phyloP scores from a whole-genome alignment of 2,113 vertebrate species.

The Nothobranchius kuhntae region DNA sequence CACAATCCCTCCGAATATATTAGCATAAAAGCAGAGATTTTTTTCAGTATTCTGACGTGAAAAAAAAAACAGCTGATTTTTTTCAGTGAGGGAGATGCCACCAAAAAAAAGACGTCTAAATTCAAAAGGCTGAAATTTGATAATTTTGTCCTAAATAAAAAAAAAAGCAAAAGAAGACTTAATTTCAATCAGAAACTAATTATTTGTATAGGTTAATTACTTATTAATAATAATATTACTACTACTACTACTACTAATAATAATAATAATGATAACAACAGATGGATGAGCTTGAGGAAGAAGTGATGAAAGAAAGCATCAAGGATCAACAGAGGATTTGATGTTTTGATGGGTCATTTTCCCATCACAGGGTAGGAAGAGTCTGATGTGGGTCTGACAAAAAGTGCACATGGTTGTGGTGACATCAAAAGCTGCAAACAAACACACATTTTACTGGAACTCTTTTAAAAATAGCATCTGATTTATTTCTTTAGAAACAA shows the following conservation, averaged over 20 bases:
- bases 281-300: slow-evolving; percentile 12
- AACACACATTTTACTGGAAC: neutral
- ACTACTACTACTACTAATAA: no score
- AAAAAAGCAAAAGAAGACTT: slow-evolving; percentile 41
- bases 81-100: slow-evolving; percentile 28
- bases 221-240: neutral
- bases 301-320: neutral
- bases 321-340: neutral
- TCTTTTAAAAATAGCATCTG: neutral
- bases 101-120: slow-evolving; percentile 6
- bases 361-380: neutral
- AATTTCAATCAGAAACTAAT: slow-evolving; percentile 31
- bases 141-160: slow-evolving; percentile 37
- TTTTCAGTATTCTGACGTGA: slow-evolving; percentile 36
- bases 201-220: neutral
- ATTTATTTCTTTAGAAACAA: no score
- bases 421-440: neutral
- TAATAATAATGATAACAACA: no score
- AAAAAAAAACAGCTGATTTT: slow-evolving; percentile 33
- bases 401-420: neutral
- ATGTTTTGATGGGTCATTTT: slow-evolving; percentile 1
- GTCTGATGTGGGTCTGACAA: slow-evolving; percentile 1
- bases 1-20: slow-evolving; percentile 45
- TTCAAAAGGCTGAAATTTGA: slow-evolving; percentile 61
- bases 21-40: slow-evolving; percentile 41